A percentile compares a stretch with the other conserved stretches of the same genome.
These are phyloP conservation scores for Drosophila siamana DNA, from an alignment of 2,888 invertebrate species.

Conservation along the genomic window DNA sequence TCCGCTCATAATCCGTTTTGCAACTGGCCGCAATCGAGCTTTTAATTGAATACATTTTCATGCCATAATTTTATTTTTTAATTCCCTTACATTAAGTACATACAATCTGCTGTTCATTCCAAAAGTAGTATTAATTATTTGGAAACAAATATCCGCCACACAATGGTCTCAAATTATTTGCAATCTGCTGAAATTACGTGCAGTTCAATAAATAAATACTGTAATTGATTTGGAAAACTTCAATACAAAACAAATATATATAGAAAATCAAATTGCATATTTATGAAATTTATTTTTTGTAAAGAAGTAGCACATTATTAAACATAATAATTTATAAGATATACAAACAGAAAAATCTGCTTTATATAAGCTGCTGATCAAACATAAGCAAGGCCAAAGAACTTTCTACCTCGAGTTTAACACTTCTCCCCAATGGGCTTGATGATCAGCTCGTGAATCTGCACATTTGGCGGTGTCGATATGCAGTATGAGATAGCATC, in stretches of 20 bases:
- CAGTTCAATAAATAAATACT: no score
- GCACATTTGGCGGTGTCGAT: slow-evolving; percentile 8
- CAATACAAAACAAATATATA: no score
- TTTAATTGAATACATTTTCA: slow-evolving; percentile 42
- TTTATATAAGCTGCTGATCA: background rate
- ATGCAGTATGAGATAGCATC: slow-evolving; percentile 2
- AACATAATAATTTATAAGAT: background rate
- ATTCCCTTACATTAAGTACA: slow-evolving; percentile 19
- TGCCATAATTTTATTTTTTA: slow-evolving; percentile 38
- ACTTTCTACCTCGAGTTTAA: background rate
- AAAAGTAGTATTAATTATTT: slow-evolving; percentile 44
- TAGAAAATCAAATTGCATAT: no score
- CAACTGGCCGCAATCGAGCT: background rate
- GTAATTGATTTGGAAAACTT: no score
- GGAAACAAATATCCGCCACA: slow-evolving; percentile 32
- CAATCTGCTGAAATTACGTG: background rate
- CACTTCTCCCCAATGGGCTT: background rate
- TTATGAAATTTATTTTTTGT: no score
- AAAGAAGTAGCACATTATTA: background rate
- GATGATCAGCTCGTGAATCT: slow-evolving; percentile 8
- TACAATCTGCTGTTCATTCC: slow-evolving; percentile 18
- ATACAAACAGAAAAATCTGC: background rate
- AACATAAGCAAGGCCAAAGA: background rate
- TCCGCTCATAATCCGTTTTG: background rate
- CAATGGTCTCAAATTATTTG: background rate